A percentile compares a stretch with the other conserved stretches of the same genome.
These are phyloP conservation scores for Tetraodon nigroviridis DNA, from an alignment of 2,113 vertebrate genomes.

Conservation along the genomic window DNA sequence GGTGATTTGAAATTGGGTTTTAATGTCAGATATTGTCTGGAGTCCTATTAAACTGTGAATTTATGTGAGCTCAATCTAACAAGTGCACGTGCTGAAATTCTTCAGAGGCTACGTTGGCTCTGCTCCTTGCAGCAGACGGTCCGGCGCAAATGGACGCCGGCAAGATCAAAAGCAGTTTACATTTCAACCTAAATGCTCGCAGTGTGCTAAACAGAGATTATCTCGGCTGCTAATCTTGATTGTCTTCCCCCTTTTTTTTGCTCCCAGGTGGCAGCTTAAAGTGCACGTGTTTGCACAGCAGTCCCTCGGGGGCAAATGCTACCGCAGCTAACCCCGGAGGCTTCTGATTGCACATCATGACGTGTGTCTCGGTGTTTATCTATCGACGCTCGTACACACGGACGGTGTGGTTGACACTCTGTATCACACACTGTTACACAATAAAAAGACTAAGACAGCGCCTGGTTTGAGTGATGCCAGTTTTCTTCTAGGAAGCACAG, in stretches of 20 bases:
- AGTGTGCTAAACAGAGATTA: conserved; percentile 70
- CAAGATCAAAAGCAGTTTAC: conserved; percentile 61
- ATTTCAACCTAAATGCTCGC: conserved; percentile 65
- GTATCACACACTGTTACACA: conserved; percentile 44
- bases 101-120: conserved; percentile 2
- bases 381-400: conserved; percentile 31
- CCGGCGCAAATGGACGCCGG: conserved; percentile 36
- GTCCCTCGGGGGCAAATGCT: conserved; percentile 58
- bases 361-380: conserved; percentile 39
- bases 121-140: conserved; percentile 3
- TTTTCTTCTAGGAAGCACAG: conserved; percentile 38
- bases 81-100: conserved; percentile 15
- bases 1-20: conserved; percentile 56
- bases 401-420: conserved; percentile 48
- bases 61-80: conserved; percentile 32
- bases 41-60: conserved; percentile 54
- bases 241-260: conserved; percentile 58
- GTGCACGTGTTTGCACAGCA: conserved; percentile 67
- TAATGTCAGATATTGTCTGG: conserved; percentile 40
- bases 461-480: conserved; percentile 48
- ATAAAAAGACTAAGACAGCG: conserved; percentile 47
- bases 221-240: conserved; percentile 66
- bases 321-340: conserved; percentile 61
- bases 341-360: conserved; percentile 58
- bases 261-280: conserved; percentile 56